These are phyloP conservation scores for Nysson spinosus DNA, from an alignment of 2,888 invertebrate species.

Conservation along the genomic window DNA sequence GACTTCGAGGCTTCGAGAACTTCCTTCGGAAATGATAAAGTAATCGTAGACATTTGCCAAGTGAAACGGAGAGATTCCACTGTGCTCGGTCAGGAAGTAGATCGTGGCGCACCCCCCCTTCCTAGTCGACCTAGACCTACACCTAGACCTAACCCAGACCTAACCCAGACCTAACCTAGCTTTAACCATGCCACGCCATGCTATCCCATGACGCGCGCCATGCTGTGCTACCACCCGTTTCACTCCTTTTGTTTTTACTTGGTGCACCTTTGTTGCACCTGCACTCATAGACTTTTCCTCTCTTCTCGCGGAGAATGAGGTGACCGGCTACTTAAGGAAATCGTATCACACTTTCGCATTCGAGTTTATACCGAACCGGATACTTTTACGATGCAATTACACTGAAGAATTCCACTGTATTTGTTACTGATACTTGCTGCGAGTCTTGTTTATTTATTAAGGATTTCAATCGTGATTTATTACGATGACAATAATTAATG, in stretches of 20 bases:
- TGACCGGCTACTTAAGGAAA: conserved; percentile 36
- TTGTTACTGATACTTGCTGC: too few relatives aligned
- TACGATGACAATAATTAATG: too few relatives aligned
- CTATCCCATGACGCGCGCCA: background rate
- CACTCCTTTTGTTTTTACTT: conserved; percentile 49
- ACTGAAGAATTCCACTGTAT: conserved; percentile 7
- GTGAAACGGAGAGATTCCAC: conserved; percentile 55
- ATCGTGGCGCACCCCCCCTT: conserved; percentile 53
- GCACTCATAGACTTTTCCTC: conserved; percentile 46
- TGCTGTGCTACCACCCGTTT: conserved; percentile 18
- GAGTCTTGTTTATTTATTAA: too few relatives aligned
- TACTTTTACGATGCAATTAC: conserved; percentile 13
- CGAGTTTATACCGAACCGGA: conserved; percentile 3
- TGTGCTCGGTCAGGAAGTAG: conserved; percentile 63
- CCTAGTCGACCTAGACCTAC: conserved; percentile 60
- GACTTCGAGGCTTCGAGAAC: too few relatives aligned
- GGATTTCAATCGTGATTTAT: too few relatives aligned
- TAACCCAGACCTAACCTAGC: conserved; percentile 4
- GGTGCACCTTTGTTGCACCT: conserved; percentile 44
- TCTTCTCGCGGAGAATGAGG: conserved; percentile 45
- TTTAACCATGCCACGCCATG: conserved; percentile 11
- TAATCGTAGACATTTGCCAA: conserved; percentile 21
- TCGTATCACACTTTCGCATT: conserved; percentile 40
- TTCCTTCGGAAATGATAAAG: too few relatives aligned
- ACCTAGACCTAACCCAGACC: conserved; percentile 50